Evolutionary conservation across 2,888 invertebrate genomes (phyloP).

Genomic region (Hermodice carunculata): DNA sequence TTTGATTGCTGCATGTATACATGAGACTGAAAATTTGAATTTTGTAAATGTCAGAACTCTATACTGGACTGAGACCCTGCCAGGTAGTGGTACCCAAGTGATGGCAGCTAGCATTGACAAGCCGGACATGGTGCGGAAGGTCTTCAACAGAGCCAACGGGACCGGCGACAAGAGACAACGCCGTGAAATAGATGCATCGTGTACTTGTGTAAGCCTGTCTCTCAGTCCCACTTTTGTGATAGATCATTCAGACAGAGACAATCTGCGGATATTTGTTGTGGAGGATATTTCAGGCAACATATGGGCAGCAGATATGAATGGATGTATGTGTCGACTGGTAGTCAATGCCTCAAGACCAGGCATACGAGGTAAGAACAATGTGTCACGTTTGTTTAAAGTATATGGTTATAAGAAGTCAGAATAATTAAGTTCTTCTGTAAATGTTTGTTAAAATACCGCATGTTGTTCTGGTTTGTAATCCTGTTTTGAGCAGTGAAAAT

Average conservation of each 20-base stretch:
- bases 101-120: not conserved
- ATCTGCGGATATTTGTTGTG: constrained; percentile 18
- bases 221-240: not conserved
- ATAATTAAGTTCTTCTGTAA: no score
- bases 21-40: no score
- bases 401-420: no score
- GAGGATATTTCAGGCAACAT: constrained; percentile 17
- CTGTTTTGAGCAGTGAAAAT: no score
- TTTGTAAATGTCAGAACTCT: not conserved
- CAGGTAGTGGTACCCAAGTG: not conserved
- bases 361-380: no score
- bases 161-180: no score
- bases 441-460: no score
- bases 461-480: no score
- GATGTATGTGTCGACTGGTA: constrained; percentile 26
- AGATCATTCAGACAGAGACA: not conserved
- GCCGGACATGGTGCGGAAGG: no score
- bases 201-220: constrained; percentile 3
- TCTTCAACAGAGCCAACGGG: no score
- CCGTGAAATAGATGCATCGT: not conserved
- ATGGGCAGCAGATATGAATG: constrained; percentile 20
- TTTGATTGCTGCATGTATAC: no score
- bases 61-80: constrained; percentile 1
- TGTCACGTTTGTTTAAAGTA: no score
- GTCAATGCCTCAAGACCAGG: constrained; percentile 25